Evolutionary conservation across 2,888 invertebrate genomes (phyloP).

Genomic region (Meteorus colon): DNA sequence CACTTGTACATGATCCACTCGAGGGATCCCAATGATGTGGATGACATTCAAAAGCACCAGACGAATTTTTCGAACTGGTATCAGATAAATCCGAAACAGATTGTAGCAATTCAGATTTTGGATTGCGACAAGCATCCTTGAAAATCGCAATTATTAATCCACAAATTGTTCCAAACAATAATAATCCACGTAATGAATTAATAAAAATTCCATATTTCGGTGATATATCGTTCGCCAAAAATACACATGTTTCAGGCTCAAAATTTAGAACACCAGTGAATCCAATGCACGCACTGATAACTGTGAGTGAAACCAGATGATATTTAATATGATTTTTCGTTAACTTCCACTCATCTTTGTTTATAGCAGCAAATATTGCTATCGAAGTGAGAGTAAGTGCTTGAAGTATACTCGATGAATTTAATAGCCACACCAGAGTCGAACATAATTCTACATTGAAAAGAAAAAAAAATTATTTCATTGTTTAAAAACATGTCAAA

Average conservation of each 20-base stretch:
- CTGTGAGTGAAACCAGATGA: slow-evolving; percentile 73
- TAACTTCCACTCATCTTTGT: slow-evolving; percentile 63
- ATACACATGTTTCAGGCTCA: slow-evolving; percentile 68
- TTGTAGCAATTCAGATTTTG: slow-evolving; percentile 65
- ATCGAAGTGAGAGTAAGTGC: slow-evolving; percentile 74
- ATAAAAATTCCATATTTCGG: slow-evolving; percentile 67
- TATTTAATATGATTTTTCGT: slow-evolving; percentile 72
- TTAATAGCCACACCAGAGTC: slow-evolving; percentile 73
- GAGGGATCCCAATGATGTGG: slow-evolving; percentile 73
- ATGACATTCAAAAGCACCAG: slow-evolving; percentile 68
- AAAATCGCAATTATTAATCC: slow-evolving; percentile 56
- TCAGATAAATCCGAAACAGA: slow-evolving; percentile 69
- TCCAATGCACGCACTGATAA: slow-evolving; percentile 74
- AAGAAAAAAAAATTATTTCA: slow-evolving; percentile 9
- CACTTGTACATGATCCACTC: slow-evolving; percentile 75
- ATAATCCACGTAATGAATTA: slow-evolving; percentile 61
- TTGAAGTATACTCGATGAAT: slow-evolving; percentile 74
- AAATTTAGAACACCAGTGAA: slow-evolving; percentile 73
- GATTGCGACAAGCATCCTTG: slow-evolving; percentile 56
- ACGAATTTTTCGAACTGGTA: slow-evolving; percentile 69
- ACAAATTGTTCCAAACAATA: slow-evolving; percentile 59
- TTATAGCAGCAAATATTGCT: slow-evolving; percentile 67
- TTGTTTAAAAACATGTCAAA: too few relatives aligned
- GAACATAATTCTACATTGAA: slow-evolving; percentile 69
- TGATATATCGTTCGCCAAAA: slow-evolving; percentile 66